phyloP scores from a whole-genome alignment of 2,888 invertebrate species.

The Agrotis exclamationis region DNA sequence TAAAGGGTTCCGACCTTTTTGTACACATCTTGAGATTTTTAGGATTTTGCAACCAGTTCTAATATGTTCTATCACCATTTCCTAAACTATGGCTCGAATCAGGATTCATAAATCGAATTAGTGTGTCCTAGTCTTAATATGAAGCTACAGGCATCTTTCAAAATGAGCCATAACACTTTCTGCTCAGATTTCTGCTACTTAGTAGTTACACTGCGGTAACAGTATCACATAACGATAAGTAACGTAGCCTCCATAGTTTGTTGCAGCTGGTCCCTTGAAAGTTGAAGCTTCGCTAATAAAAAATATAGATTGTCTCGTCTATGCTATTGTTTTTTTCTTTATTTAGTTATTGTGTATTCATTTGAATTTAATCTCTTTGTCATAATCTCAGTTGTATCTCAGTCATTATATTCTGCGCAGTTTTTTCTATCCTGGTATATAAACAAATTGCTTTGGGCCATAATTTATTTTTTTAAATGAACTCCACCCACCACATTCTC shows the following conservation, averaged over 20 bases:
- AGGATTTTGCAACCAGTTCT: neutral
- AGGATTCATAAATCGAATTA: slow-evolving; percentile 7
- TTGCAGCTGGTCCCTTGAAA: slow-evolving; percentile 17
- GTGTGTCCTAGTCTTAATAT: neutral
- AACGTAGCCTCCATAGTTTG: slow-evolving; percentile 7
- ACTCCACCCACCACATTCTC: slow-evolving; percentile 30
- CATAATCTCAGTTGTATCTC: too few relatives aligned
- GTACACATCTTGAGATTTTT: neutral
- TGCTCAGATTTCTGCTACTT: slow-evolving; percentile 7
- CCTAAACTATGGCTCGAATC: too few relatives aligned
- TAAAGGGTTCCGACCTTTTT: too few relatives aligned
- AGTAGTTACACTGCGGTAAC: neutral
- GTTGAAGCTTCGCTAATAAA: slow-evolving; percentile 9
- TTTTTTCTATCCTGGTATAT: slow-evolving; percentile 1
- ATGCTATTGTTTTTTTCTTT: slow-evolving; percentile 4
- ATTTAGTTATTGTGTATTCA: neutral
- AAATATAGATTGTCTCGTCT: neutral
- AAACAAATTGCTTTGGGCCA: slow-evolving; percentile 2
- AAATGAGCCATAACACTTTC: slow-evolving; percentile 16
- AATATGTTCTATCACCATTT: neutral
- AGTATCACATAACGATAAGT: slow-evolving; percentile 19
- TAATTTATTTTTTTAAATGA: slow-evolving; percentile 23
- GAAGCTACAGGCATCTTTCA: neutral
- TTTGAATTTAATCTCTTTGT: neutral
- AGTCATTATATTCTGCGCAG: slow-evolving; percentile 15